A percentile compares a stretch with the other conserved stretches of the same genome.
phyloP scores from a whole-genome alignment of 1,140 invertebrate genomes.

The Papilio dardanus region DNA sequence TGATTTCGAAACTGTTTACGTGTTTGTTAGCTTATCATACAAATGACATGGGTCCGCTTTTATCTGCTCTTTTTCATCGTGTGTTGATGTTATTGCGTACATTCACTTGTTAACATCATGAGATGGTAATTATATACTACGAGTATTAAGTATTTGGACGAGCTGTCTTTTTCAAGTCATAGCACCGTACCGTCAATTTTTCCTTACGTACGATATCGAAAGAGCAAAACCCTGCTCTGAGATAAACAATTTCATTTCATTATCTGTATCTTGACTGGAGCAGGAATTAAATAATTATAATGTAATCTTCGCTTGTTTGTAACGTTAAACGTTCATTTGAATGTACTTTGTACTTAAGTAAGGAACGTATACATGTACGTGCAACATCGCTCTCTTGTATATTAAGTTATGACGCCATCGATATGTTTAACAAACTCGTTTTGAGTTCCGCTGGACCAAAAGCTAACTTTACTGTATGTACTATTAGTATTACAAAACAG shows the following conservation, averaged over 20 bases:
- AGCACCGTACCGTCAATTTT: no score
- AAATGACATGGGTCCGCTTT: not conserved
- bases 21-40: slow-evolving; percentile 2
- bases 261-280: no score
- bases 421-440: slow-evolving; percentile 24
- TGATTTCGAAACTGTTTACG: slow-evolving; percentile 14
- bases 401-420: slow-evolving; percentile 18
- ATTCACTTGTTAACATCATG: not conserved
- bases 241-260: no score
- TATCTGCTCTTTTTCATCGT: not conserved
- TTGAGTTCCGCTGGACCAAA: not conserved
- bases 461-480: not conserved
- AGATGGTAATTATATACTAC: not conserved
- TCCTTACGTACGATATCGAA: not conserved
- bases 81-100: not conserved
- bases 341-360: not conserved
- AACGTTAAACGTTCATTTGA: not conserved
- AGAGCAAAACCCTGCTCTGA: no score
- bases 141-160: no score
- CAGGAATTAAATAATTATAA: no score
- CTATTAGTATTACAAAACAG: no score
- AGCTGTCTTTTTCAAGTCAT: no score
- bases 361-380: not conserved
- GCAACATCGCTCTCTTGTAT: slow-evolving; percentile 9
- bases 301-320: no score